Evolutionary conservation across 2,113 vertebrate species (phyloP).

Genomic region (Maccullochella peelii): DNA sequence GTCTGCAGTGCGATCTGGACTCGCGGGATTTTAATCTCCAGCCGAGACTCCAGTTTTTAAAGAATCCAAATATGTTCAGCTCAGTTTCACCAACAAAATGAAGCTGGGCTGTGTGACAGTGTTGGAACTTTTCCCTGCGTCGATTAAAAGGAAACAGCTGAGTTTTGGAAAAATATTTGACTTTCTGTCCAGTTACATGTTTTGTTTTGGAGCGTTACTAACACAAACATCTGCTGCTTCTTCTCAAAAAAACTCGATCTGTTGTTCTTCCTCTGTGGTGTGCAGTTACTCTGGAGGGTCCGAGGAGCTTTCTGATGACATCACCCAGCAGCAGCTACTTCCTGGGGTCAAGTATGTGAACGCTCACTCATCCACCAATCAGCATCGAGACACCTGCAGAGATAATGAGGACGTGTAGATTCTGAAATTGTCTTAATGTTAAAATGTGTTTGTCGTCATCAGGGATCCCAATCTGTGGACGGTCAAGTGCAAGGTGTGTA

Average conservation of each 20-base stretch:
- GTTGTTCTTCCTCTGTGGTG: constrained; percentile 47
- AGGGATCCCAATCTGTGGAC: constrained; percentile 98
- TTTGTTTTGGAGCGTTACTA: too few relatives aligned
- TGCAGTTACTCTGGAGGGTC: constrained; percentile 89
- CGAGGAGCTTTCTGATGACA: constrained; percentile 95
- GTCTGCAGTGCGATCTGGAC: too few relatives aligned
- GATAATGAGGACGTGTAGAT: not conserved
- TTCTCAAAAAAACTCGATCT: not conserved
- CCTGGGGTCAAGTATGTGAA: constrained; percentile 92
- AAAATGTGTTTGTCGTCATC: constrained; percentile 31
- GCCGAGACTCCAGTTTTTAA: too few relatives aligned
- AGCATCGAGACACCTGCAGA: not conserved
- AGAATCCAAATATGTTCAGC: too few relatives aligned
- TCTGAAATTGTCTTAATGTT: not conserved
- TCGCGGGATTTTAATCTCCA: too few relatives aligned
- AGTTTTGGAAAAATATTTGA: too few relatives aligned
- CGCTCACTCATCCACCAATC: constrained; percentile 7
- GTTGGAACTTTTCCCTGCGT: too few relatives aligned
- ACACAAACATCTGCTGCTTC: too few relatives aligned
- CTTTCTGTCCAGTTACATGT: too few relatives aligned
- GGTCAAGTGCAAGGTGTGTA: constrained; percentile 93
- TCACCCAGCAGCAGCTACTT: constrained; percentile 95
- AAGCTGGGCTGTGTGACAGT: too few relatives aligned
- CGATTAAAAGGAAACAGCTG: too few relatives aligned
- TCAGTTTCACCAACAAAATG: too few relatives aligned